These are phyloP conservation scores for Cheilosia variabilis DNA, from an alignment of 2,888 invertebrate genomes.

Conservation along the genomic window DNA sequence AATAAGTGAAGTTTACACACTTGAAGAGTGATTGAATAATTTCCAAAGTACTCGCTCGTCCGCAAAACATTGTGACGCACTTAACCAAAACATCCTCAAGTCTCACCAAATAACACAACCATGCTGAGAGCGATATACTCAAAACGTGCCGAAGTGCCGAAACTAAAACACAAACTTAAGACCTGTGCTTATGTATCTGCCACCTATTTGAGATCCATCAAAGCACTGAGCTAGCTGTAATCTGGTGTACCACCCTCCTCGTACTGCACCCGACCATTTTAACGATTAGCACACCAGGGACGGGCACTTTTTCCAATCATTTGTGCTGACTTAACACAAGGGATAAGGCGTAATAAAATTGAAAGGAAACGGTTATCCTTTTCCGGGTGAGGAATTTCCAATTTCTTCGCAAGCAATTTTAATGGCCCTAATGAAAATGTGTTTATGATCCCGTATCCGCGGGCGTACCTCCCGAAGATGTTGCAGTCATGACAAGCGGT, in stretches of 20 bases:
- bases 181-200: slow-evolving; percentile 13
- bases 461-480: background rate
- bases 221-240: slow-evolving; percentile 29
- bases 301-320: slow-evolving; percentile 29
- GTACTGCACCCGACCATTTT: background rate
- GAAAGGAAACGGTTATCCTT: slow-evolving; percentile 48
- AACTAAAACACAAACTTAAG: slow-evolving; percentile 60
- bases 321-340: slow-evolving; percentile 28
- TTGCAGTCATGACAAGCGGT: slow-evolving; percentile 43
- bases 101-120: slow-evolving; percentile 43
- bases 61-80: slow-evolving; percentile 49
- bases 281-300: slow-evolving; percentile 23
- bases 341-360: slow-evolving; percentile 43
- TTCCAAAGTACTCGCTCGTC: slow-evolving; percentile 22
- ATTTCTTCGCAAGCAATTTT: slow-evolving; percentile 49
- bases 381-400: slow-evolving; percentile 37
- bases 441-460: slow-evolving; percentile 52
- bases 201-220: slow-evolving; percentile 48
- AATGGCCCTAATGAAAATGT: slow-evolving; percentile 69
- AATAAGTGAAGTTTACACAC: background rate
- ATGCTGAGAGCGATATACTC: slow-evolving; percentile 25
- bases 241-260: background rate
- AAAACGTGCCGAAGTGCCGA: slow-evolving; percentile 64
- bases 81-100: slow-evolving; percentile 53
- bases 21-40: slow-evolving; percentile 48